Evolutionary conservation across 2,888 invertebrate species (phyloP).

Genomic region (Watsonalla binaria): DNA sequence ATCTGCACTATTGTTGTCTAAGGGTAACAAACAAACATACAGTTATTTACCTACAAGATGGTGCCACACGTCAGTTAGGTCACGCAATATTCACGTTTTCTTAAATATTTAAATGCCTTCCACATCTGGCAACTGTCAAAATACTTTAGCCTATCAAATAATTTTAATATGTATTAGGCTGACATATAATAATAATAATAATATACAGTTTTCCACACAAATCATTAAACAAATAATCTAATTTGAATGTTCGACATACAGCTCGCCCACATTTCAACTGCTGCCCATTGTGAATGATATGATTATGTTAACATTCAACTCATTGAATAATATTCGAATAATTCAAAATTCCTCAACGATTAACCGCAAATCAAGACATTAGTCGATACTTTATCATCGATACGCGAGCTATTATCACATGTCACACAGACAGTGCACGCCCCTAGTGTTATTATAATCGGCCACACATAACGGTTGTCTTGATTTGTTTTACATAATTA

Average conservation of each 20-base stretch:
- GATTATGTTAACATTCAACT: neutral
- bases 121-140: too few relatives aligned
- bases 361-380: conserved; percentile 2
- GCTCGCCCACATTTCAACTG: neutral
- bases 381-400: neutral
- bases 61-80: neutral
- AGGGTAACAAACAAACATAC: too few relatives aligned
- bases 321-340: neutral
- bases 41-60: too few relatives aligned
- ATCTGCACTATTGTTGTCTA: too few relatives aligned
- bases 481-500: conserved; percentile 1
- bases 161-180: too few relatives aligned
- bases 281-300: neutral
- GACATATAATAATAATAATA: neutral
- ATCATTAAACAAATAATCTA: neutral
- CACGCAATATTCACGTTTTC: neutral
- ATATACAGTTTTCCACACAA: neutral
- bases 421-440: conserved; percentile 9
- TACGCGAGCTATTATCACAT: neutral
- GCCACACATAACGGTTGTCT: conserved; percentile 17
- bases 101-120: too few relatives aligned
- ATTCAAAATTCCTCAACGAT: neutral
- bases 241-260: neutral
- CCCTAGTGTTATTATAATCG: conserved; percentile 15
- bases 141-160: too few relatives aligned